Conservation (phyloP, 2,888 invertebrate genomes). For the Diloba caeruleocephala region DNA sequence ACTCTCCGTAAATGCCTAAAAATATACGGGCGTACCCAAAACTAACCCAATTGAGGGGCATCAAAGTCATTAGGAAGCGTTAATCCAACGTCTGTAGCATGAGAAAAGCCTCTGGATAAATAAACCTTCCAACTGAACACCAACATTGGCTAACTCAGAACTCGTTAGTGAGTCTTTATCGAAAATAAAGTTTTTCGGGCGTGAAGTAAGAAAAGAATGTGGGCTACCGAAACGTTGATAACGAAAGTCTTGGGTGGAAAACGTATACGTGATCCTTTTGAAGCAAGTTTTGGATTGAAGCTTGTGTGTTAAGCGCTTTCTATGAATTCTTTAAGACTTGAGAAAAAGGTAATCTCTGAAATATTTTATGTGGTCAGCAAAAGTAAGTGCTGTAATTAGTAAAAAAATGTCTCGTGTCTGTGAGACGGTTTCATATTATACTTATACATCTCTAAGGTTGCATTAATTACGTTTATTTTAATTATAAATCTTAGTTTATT, state of each 20-base stretch:
- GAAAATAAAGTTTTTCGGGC: constrained; percentile 66
- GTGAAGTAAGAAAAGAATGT: constrained; percentile 57
- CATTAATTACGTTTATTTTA: too few relatives aligned
- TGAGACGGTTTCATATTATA: too few relatives aligned
- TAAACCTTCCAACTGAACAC: constrained; percentile 52
- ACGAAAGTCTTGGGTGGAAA: constrained; percentile 69
- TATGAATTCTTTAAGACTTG: constrained; percentile 42
- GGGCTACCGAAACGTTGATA: constrained; percentile 68
- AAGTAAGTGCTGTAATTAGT: constrained; percentile 7
- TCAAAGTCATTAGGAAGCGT: constrained; percentile 65
- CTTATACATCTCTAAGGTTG: too few relatives aligned
- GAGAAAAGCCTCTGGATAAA: constrained; percentile 58
- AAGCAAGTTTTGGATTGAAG: constrained; percentile 57
- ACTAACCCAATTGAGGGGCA: constrained; percentile 54
- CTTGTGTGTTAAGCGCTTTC: constrained; percentile 44
- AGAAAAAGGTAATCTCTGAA: constrained; percentile 15
- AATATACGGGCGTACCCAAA: constrained; percentile 44
- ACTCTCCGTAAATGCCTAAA: constrained; percentile 23
- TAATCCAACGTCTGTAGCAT: constrained; percentile 64
- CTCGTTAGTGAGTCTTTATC: constrained; percentile 77
- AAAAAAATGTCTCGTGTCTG: too few relatives aligned
- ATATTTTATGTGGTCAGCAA: constrained; percentile 29
- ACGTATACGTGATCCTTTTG: constrained; percentile 73
- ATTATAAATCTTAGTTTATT: too few relatives aligned
- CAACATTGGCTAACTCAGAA: constrained; percentile 65